Percentiles rank a stretch among this genome's conserved stretches.
These are phyloP conservation scores for Erebia aethiops DNA, from an alignment of 2,888 invertebrate genomes.

Conservation along the genomic window DNA sequence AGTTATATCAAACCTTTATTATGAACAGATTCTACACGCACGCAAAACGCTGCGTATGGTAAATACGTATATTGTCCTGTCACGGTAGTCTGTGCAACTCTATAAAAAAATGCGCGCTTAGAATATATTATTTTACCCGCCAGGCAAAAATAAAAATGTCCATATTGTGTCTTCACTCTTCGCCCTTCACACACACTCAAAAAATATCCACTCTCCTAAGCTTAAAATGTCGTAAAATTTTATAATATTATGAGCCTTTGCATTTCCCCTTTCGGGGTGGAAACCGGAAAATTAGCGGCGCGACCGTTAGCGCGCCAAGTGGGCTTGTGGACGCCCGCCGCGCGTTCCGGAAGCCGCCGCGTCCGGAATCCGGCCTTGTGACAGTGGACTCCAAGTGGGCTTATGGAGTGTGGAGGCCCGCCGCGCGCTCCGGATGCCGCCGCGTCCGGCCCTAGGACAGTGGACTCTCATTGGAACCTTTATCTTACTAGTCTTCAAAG, in stretches of 20 bases:
- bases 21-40: too few relatives aligned
- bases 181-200: neutral
- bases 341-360: constrained; percentile 21
- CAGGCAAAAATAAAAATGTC: too few relatives aligned
- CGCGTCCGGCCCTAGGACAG: constrained; percentile 26
- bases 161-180: too few relatives aligned
- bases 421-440: constrained; percentile 24
- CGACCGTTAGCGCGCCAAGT: constrained; percentile 37
- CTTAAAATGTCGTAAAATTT: constrained; percentile 30
- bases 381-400: constrained; percentile 15
- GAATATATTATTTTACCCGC: too few relatives aligned
- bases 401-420: constrained; percentile 28
- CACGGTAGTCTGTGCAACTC: too few relatives aligned
- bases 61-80: too few relatives aligned
- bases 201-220: constrained; percentile 1
- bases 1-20: too few relatives aligned
- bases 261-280: constrained; percentile 39
- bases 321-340: constrained; percentile 21
- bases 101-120: too few relatives aligned
- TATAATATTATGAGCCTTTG: constrained; percentile 27
- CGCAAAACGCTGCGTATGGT: too few relatives aligned
- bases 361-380: constrained; percentile 29
- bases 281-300: constrained; percentile 45
- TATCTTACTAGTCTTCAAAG: constrained; percentile 8
- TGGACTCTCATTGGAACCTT: constrained; percentile 18